Conservation (phyloP, 2,797 vertebrate genomes). For the Tachyglossus aculeatus region DNA sequence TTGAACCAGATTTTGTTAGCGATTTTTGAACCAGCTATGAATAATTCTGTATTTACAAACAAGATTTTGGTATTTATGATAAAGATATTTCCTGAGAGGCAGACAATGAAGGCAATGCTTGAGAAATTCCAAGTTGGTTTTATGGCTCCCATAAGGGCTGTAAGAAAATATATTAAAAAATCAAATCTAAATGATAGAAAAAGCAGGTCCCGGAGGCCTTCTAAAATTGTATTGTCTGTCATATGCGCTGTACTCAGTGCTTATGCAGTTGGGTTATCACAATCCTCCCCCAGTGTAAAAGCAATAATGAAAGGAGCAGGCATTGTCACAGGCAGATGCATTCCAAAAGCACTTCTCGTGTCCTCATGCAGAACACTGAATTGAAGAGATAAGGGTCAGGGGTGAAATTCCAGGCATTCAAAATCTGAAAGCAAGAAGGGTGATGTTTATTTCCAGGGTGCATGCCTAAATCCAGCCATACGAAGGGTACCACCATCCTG, state of each 20-base stretch:
- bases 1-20: neutral
- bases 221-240: neutral
- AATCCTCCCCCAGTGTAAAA: neutral
- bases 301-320: neutral
- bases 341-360: neutral
- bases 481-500: too few relatives aligned
- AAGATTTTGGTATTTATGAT: slow-evolving; percentile 12
- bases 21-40: neutral
- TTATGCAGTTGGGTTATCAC: neutral
- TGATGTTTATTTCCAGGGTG: neutral
- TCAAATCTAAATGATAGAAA: slow-evolving; percentile 2
- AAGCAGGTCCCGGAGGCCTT: neutral
- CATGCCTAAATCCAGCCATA: neutral
- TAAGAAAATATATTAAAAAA: neutral
- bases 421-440: slow-evolving; percentile 10
- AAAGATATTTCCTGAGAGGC: neutral
- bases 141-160: neutral
- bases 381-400: neutral
- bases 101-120: neutral
- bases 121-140: neutral
- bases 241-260: neutral
- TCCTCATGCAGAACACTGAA: neutral
- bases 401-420: neutral
- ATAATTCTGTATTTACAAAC: neutral
- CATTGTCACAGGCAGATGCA: neutral